Evolutionary conservation across 1,140 invertebrate genomes (phyloP), one percentile per base, ranked within the genome.

Genomic region (Philaenus spumarius): DNA sequence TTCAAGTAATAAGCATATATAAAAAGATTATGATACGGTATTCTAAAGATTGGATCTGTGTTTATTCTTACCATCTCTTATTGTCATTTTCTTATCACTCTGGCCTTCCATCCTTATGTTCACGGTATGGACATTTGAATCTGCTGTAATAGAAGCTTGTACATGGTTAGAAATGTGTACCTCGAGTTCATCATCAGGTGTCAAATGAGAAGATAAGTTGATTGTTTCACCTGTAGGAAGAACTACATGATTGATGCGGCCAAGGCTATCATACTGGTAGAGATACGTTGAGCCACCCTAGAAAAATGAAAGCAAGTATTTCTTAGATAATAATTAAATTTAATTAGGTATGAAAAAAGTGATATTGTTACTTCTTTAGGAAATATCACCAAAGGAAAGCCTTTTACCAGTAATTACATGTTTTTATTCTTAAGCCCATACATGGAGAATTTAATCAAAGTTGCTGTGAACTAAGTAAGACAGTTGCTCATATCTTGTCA

Each of bases 221-320:
- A 94, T 81, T 55, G 85, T 86, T 75, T 95, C 92, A 51, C 93
- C 93, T 60, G 90, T 95, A 17, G 93, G 91, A 65, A 95, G 78
- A 45, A 92, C 89, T 22, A 92, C 85, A 64, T 86, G 83, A 0
- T 83, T 85, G 5, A 94, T 83, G 24, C 93, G 79, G 5, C 93
- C 93, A 51, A 92, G 80, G 68, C 83, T 81, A 65, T 95, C 90
- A 64, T 95, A 96, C 66, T 88, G 85, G 68, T 95, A 96, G 56
- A 94, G 85, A 59, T 87, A 92, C 0, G 90, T 90, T 71, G 92
- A 83, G n/a, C 85, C 84, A 59, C 86, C 87, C 84, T 86, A 65
- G 40, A 79, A 59, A 62, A 50, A 52, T 37, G n/a, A 56, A 52
- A 58, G 26, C 26, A 30, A n/a, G n/a, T n/a, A n/a, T n/a, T n/a